These are phyloP conservation scores for Arvicanthis niloticus DNA, from an alignment of 2,113 vertebrate genomes.

Conservation along the genomic window DNA sequence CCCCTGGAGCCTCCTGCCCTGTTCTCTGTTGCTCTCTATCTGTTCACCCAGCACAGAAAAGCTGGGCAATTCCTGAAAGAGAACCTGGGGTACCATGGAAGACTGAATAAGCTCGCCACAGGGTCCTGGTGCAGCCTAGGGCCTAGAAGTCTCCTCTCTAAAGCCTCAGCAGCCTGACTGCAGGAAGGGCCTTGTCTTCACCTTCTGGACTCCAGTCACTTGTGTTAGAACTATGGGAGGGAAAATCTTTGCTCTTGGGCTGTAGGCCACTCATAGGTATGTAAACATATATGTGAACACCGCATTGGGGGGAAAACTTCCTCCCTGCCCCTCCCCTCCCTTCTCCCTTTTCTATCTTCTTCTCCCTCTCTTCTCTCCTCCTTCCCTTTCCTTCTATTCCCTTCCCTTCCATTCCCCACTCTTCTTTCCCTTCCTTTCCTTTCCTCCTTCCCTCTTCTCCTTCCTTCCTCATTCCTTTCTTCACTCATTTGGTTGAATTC, in stretches of 20 bases:
- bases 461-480: background rate
- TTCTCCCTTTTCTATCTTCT: background rate
- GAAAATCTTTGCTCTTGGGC: background rate
- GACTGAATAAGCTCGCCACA: background rate
- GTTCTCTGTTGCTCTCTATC: background rate
- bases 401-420: background rate
- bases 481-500: background rate
- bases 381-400: background rate
- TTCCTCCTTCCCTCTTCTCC: background rate
- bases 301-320: background rate
- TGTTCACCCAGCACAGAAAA: background rate
- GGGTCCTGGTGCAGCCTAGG: background rate
- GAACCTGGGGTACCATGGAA: background rate
- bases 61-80: background rate
- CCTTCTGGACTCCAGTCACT: conserved; percentile 27
- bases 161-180: conserved; percentile 20
- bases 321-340: background rate
- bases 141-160: background rate
- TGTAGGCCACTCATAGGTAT: background rate
- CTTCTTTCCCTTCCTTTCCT: background rate
- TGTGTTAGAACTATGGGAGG: background rate
- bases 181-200: background rate
- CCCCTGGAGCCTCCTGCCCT: background rate
- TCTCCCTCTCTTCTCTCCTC: background rate
- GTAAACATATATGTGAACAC: background rate